Evolutionary conservation across 2,113 vertebrate genomes (phyloP).

Genomic region (Xyliphius kryptos): DNA sequence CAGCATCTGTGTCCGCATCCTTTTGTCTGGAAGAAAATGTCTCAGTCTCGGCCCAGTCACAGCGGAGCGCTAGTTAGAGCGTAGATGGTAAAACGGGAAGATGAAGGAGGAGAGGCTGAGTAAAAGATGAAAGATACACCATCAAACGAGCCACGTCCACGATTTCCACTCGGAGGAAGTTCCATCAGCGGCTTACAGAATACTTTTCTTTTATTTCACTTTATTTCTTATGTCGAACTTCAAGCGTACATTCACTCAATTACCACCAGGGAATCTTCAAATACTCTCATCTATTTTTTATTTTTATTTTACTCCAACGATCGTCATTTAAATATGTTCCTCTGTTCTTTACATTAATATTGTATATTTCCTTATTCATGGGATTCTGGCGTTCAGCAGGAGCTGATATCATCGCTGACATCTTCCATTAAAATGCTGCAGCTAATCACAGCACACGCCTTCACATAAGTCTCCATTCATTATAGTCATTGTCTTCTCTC

Average conservation of each 20-base stretch:
- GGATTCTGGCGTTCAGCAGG: not conserved
- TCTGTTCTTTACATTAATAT: not conserved
- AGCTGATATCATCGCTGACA: constrained; percentile 1
- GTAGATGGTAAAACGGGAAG: constrained; percentile 11
- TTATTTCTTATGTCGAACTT: too few relatives aligned
- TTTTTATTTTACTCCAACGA: too few relatives aligned
- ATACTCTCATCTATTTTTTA: not conserved
- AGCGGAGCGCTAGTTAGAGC: constrained; percentile 7
- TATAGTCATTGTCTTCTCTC: not conserved
- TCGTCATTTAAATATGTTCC: too few relatives aligned
- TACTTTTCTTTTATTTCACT: too few relatives aligned
- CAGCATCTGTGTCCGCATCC: not conserved
- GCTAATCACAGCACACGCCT: not conserved
- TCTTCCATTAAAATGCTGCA: constrained; percentile 2
- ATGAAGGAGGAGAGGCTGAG: not conserved
- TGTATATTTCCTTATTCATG: not conserved
- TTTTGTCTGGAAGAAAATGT: constrained; percentile 27
- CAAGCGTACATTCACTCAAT: too few relatives aligned
- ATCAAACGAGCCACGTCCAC: constrained; percentile 30
- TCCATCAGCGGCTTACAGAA: too few relatives aligned
- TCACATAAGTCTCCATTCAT: constrained; percentile 16
- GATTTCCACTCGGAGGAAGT: constrained; percentile 4
- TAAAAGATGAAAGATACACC: constrained; percentile 30
- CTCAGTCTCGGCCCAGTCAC: constrained; percentile 14
- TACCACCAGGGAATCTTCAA: too few relatives aligned